Percentiles rank a stretch among this genome's conserved stretches.
Evolutionary conservation across 2,113 vertebrate species (phyloP).

Genomic region (Speoplatyrhinus poulsoni): DNA sequence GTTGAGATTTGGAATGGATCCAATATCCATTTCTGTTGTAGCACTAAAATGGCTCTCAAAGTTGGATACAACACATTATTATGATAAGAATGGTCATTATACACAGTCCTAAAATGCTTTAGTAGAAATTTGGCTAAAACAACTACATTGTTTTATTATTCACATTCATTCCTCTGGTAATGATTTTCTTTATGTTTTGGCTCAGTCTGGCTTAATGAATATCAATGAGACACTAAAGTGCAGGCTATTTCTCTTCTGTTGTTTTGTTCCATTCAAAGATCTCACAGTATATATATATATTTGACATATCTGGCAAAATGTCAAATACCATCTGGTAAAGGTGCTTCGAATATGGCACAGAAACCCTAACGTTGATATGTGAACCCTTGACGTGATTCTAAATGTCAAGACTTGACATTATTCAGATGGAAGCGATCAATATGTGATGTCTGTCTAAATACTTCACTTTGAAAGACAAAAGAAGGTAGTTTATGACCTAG

Average conservation of each 20-base stretch:
- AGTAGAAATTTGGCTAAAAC: slow-evolving; percentile 4
- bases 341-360: slow-evolving; percentile 21
- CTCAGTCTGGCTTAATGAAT: slow-evolving; percentile 10
- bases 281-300: slow-evolving; percentile 11
- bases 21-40: not conserved
- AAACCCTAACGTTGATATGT: slow-evolving; percentile 26
- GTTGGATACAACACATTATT: not conserved
- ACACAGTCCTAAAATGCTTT: not conserved
- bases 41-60: not conserved
- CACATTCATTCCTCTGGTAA: not conserved
- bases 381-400: slow-evolving; percentile 48
- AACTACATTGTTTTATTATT: not conserved
- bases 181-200: slow-evolving; percentile 5
- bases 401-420: slow-evolving; percentile 59
- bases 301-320: slow-evolving; percentile 20
- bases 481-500: not conserved
- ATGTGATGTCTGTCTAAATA: slow-evolving; percentile 41
- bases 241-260: not conserved
- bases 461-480: slow-evolving; percentile 30
- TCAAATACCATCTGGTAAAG: slow-evolving; percentile 19
- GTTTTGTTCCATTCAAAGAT: slow-evolving; percentile 18
- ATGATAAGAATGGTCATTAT: not conserved
- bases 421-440: slow-evolving; percentile 46
- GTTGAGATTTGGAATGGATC: not conserved
- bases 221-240: not conserved